phyloP scores from a whole-genome alignment of 1,140 invertebrate species.

The Drosophila arizonae region DNA sequence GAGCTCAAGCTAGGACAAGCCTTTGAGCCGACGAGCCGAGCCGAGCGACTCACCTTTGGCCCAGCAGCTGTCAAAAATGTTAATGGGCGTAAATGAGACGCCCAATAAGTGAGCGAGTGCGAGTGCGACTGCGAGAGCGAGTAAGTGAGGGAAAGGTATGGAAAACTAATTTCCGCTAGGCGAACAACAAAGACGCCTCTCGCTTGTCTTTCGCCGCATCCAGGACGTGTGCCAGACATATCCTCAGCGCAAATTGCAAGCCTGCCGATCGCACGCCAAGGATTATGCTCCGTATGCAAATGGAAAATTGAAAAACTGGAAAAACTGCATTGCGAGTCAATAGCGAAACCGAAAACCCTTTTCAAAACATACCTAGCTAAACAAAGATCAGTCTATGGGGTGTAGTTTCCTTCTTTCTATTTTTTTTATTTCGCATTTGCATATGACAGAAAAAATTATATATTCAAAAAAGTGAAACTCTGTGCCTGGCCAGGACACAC shows the following conservation, averaged over 20 bases:
- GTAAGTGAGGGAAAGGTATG: slow-evolving; percentile 34
- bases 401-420: slow-evolving; percentile 45
- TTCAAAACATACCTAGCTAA: slow-evolving; percentile 43
- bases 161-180: slow-evolving; percentile 70
- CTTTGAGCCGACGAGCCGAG: slow-evolving; percentile 70
- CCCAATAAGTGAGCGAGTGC: slow-evolving; percentile 51
- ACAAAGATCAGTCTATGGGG: slow-evolving; percentile 38
- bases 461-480: slow-evolving; percentile 67
- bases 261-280: slow-evolving; percentile 46
- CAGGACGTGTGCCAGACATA: slow-evolving; percentile 70
- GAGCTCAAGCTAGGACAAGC: slow-evolving; percentile 41
- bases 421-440: slow-evolving; percentile 53
- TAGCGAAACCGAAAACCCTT: slow-evolving; percentile 62
- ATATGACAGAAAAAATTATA: slow-evolving; percentile 63
- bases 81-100: slow-evolving; percentile 78
- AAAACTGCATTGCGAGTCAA: slow-evolving; percentile 50
- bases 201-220: slow-evolving; percentile 26
- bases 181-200: slow-evolving; percentile 42
- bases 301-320: slow-evolving; percentile 38
- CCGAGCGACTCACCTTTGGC: slow-evolving; percentile 48
- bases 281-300: slow-evolving; percentile 63
- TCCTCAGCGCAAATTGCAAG: slow-evolving; percentile 65
- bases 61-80: slow-evolving; percentile 69
- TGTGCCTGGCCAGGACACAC: slow-evolving; percentile 73
- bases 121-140: background rate